These are phyloP conservation scores for Sturmia bella DNA, from an alignment of 2,888 invertebrate species.

Conservation along the genomic window DNA sequence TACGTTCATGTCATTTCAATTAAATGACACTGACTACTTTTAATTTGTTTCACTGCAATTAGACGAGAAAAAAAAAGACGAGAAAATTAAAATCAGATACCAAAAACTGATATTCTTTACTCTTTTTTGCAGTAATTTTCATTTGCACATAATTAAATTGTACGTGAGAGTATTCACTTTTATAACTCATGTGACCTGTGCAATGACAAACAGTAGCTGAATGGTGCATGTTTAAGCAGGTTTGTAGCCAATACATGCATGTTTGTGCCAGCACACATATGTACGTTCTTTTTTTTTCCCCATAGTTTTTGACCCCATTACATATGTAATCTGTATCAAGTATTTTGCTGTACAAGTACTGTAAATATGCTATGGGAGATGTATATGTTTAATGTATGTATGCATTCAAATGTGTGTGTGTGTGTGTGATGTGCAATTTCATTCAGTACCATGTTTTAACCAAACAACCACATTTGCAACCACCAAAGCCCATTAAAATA, in stretches of 20 bases:
- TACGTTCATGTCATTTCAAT: constrained; percentile 23
- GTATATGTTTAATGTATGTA: constrained; percentile 4
- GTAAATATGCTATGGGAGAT: constrained; percentile 23
- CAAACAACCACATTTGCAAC: constrained; percentile 57
- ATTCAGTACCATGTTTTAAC: constrained; percentile 46
- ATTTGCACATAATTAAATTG: constrained; percentile 56
- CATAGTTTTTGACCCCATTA: constrained; percentile 61
- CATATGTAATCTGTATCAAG: constrained; percentile 62
- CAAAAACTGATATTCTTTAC: not conserved
- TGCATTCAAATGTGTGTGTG: not conserved
- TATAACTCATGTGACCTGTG: not conserved
- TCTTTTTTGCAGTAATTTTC: constrained; percentile 8
- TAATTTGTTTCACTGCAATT: constrained; percentile 30
- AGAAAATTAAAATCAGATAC: constrained; percentile 21
- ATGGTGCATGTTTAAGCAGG: not conserved
- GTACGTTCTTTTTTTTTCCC: not conserved
- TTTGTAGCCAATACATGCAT: constrained; percentile 14
- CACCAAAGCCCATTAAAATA: constrained; percentile 65
- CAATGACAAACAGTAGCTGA: not conserved
- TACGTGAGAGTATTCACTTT: constrained; percentile 18
- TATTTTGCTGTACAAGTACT: constrained; percentile 16
- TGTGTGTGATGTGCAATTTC: constrained; percentile 36
- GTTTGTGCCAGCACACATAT: not conserved
- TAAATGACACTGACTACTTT: constrained; percentile 39
- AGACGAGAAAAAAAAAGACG: constrained; percentile 14